phyloP scores from a whole-genome alignment of 2,113 vertebrate species.

The Pagrus major region DNA sequence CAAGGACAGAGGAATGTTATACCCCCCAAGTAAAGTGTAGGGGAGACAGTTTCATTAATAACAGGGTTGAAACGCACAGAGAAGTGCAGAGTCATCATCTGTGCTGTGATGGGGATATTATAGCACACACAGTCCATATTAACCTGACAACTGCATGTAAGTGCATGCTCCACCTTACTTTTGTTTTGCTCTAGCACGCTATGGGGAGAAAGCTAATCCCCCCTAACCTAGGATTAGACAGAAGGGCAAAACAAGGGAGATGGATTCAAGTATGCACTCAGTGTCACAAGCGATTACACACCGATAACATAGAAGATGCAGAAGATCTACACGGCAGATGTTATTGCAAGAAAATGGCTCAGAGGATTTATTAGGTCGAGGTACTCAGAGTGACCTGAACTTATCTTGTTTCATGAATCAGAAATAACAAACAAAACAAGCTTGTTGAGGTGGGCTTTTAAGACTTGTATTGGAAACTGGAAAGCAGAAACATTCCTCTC shows the following conservation, averaged over 20 bases:
- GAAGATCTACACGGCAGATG: conserved; percentile 35
- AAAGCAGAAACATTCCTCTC: conserved; percentile 29
- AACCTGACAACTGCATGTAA: conserved; percentile 60
- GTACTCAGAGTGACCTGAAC: conserved; percentile 36
- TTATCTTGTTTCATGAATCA: conserved; percentile 52
- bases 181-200: conserved; percentile 50
- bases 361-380: conserved; percentile 35
- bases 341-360: conserved; percentile 29
- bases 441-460: conserved; percentile 6
- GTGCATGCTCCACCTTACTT: conserved; percentile 49
- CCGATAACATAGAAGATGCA: conserved; percentile 37
- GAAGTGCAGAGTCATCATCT: conserved; percentile 63
- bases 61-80: conserved; percentile 53
- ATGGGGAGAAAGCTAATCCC: conserved; percentile 72
- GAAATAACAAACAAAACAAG: conserved; percentile 61
- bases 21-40: conserved; percentile 50
- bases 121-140: conserved; percentile 35
- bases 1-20: conserved; percentile 51
- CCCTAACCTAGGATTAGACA: conserved; percentile 65
- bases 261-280: conserved; percentile 58
- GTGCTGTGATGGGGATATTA: conserved; percentile 46
- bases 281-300: conserved; percentile 63
- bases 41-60: conserved; percentile 73
- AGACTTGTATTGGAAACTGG: conserved; percentile 8
- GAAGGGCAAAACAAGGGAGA: conserved; percentile 36